Conservation (phyloP, 2,888 invertebrate genomes). For the Metacarcinus magister region DNA sequence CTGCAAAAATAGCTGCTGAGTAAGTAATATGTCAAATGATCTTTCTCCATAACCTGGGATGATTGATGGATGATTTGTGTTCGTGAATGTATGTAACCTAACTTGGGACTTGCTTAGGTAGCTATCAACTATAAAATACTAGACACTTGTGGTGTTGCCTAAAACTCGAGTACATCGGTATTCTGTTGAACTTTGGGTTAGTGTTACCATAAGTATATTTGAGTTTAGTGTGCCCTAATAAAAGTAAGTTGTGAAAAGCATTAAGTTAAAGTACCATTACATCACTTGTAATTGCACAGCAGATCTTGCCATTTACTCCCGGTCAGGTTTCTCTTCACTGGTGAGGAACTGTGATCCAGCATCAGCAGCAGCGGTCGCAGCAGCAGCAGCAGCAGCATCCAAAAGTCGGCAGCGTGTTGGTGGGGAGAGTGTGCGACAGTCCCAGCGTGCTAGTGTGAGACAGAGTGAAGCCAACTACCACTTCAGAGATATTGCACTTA, state of each 20-base stretch:
- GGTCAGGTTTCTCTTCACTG: conserved; percentile 76
- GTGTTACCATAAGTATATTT: not conserved
- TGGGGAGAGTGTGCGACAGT: conserved; percentile 77
- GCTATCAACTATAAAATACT: not conserved
- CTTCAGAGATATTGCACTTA: conserved; percentile 87
- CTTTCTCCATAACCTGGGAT: not conserved
- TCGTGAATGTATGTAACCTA: not conserved
- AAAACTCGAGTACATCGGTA: not conserved
- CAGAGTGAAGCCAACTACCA: conserved; percentile 84
- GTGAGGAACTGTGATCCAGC: conserved; percentile 67
- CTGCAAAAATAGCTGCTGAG: not conserved
- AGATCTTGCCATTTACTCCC: not conserved
- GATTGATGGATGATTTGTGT: not conserved
- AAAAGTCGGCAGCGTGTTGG: conserved; percentile 68
- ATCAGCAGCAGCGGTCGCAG: conserved; percentile 47
- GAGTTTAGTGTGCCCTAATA: not conserved
- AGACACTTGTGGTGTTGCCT: not conserved
- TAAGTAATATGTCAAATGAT: not conserved
- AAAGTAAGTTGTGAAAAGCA: not conserved
- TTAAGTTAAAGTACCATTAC: not conserved
- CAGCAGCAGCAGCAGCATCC: conserved; percentile 55
- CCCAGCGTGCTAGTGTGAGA: conserved; percentile 80
- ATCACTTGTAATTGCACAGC: not conserved
- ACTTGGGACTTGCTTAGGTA: not conserved
- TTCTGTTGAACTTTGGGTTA: not conserved